Conservation (phyloP, 2,888 invertebrate genomes). For the Nephrocerus scutellatus region DNA sequence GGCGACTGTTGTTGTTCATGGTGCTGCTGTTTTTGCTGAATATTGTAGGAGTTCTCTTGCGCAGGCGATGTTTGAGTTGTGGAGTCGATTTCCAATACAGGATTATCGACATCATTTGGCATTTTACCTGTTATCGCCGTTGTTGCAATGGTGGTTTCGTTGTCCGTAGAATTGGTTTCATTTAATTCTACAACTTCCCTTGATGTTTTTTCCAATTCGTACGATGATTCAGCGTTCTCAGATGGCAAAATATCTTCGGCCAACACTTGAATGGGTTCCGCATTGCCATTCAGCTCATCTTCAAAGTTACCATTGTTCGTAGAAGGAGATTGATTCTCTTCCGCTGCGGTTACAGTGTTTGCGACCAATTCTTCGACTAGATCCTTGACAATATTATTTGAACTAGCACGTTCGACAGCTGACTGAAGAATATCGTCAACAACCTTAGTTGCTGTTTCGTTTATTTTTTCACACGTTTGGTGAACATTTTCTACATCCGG, state of each 20-base stretch:
- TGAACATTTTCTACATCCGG: no score
- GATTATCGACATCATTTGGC: slow-evolving; percentile 19
- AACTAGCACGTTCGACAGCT: slow-evolving; percentile 47
- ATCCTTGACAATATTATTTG: slow-evolving; percentile 29
- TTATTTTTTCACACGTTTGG: slow-evolving; percentile 23
- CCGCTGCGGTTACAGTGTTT: slow-evolving; percentile 24
- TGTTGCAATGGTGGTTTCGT: background rate
- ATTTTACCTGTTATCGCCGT: slow-evolving; percentile 24
- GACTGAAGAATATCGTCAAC: slow-evolving; percentile 51
- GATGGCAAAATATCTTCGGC: no score
- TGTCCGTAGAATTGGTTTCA: slow-evolving; percentile 1
- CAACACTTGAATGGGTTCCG: no score
- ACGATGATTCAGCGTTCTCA: no score
- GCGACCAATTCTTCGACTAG: slow-evolving; percentile 34
- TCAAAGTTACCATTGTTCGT: no score
- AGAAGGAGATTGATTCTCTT: slow-evolving; percentile 1
- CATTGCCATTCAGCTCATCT: no score
- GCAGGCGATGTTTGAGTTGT: slow-evolving; percentile 39
- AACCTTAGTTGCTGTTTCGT: slow-evolving; percentile 49
- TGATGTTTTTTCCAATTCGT: background rate
- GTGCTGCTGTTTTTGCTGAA: slow-evolving; percentile 27
- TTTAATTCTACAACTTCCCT: background rate
- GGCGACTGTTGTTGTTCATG: slow-evolving; percentile 21
- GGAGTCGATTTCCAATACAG: slow-evolving; percentile 32
- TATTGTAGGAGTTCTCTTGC: slow-evolving; percentile 19